Evolutionary conservation across 2,113 vertebrate genomes (phyloP), one percentile per base, ranked within the genome.

Genomic region (Anarhynchus alexandrinus): DNA sequence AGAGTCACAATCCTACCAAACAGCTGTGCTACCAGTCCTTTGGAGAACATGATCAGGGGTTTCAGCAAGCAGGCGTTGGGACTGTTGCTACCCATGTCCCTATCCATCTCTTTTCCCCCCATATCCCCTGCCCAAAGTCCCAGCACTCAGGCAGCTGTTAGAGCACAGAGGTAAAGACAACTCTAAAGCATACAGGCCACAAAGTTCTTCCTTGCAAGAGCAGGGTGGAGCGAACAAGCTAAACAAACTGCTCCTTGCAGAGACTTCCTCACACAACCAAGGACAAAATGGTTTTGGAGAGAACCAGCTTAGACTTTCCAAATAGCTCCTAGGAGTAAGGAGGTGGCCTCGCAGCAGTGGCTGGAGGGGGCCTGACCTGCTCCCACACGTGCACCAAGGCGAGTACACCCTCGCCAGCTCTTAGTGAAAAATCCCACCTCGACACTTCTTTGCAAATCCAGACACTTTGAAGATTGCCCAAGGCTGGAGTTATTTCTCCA

Each of bases 401-500:
- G 5, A 40, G 14, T 15, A 65, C 0, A 2, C 23, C 54, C 42
- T 23, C n/a, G 42, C 16, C 66, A 81, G 26, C 45, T 30, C 42
- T 47, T 10, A 18, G 7, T 19, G 47, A 82, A 58, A 88, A 93
- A 66, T 20, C 29, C n/a, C 58, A 82, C 30, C 67, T 55, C 34
- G 22, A 19, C 4, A 1, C 8, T 71, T 34, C 76, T 76, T 43
- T 55, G 29, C 65, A 42, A 88, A 72, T 47, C 54, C 66, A 86
- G 45, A 29, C 15, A 19, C 69, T 82, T 54, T 6, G 7, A 93
- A 88, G 52, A 71, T 4, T 42, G 38, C 51, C 64, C 86, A 78
- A 73, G 59, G 61, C 80, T 94, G 83, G 52, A 95, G 30, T 51
- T 76, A 67, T 22, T 89, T 55, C 69, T 95, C 18, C 20, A 42